Evolutionary conservation across 2,797 vertebrate species (phyloP).

Genomic region (Taeniopygia guttata): DNA sequence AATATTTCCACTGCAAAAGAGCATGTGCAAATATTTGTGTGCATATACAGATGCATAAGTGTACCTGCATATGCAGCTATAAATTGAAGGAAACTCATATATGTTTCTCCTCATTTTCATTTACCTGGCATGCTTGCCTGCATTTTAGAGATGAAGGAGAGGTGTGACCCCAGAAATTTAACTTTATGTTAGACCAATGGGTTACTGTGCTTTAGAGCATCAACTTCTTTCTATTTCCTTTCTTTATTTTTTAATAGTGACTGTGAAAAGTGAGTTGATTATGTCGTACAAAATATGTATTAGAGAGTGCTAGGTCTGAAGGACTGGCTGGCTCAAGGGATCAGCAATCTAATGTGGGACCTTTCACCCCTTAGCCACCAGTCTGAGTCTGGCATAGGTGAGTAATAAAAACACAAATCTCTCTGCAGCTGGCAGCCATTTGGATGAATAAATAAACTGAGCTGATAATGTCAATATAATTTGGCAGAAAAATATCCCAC

Average conservation of each 20-base stretch:
- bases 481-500: not conserved
- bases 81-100: not conserved
- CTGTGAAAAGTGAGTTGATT: not conserved
- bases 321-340: not conserved
- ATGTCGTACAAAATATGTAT: not conserved
- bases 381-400: not conserved
- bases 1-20: not conserved
- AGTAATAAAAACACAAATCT: slow-evolving; percentile 11
- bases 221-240: not conserved
- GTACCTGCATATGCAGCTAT: no score
- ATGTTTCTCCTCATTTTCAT: not conserved
- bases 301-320: not conserved
- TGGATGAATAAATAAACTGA: slow-evolving; percentile 21
- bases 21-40: not conserved
- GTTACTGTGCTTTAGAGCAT: not conserved
- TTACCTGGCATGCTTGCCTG: not conserved
- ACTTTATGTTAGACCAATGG: not conserved
- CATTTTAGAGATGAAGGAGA: not conserved
- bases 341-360: not conserved
- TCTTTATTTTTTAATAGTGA: not conserved
- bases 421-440: slow-evolving; percentile 4
- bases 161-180: not conserved
- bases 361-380: not conserved
- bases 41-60: fast-evolving
- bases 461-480: slow-evolving; percentile 18